phyloP scores from a whole-genome alignment of 2,888 invertebrate genomes.

The Rhodophaea formosa region DNA sequence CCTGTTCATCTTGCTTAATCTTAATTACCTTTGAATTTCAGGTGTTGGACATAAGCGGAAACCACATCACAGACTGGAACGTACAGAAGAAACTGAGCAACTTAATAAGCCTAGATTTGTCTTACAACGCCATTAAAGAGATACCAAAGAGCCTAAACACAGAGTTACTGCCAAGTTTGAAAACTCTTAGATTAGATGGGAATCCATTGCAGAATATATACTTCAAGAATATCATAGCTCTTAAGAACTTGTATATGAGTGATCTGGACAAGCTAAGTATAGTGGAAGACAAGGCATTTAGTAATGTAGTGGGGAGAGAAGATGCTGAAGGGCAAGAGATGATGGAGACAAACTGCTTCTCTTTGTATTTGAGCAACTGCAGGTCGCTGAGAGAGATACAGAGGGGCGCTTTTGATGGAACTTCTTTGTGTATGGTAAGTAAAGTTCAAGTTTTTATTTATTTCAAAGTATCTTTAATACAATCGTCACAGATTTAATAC shows the following conservation, averaged over 20 bases:
- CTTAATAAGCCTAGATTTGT: constrained; percentile 73
- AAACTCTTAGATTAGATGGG: constrained; percentile 73
- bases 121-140: constrained; percentile 68
- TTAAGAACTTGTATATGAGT: constrained; percentile 69
- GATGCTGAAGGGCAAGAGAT: constrained; percentile 37
- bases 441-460: background rate
- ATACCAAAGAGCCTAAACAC: constrained; percentile 69
- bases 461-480: too few relatives aligned
- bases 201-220: constrained; percentile 74
- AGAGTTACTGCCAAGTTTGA: constrained; percentile 69
- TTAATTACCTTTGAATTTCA: constrained; percentile 41
- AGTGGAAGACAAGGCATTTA: constrained; percentile 71
- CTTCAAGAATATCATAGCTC: constrained; percentile 67
- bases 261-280: constrained; percentile 53
- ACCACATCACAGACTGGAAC: constrained; percentile 68
- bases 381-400: constrained; percentile 59
- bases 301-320: constrained; percentile 65
- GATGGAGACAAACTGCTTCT: constrained; percentile 60
- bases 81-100: constrained; percentile 64
- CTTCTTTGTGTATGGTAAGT: constrained; percentile 79
- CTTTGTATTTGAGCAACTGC: constrained; percentile 73
- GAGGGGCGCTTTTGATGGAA: constrained; percentile 70
- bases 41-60: constrained; percentile 70
- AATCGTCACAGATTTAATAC: too few relatives aligned
- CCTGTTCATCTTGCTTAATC: too few relatives aligned